These are phyloP conservation scores for Tetrapedia diversipes DNA, from an alignment of 2,888 invertebrate genomes.

Conservation along the genomic window DNA sequence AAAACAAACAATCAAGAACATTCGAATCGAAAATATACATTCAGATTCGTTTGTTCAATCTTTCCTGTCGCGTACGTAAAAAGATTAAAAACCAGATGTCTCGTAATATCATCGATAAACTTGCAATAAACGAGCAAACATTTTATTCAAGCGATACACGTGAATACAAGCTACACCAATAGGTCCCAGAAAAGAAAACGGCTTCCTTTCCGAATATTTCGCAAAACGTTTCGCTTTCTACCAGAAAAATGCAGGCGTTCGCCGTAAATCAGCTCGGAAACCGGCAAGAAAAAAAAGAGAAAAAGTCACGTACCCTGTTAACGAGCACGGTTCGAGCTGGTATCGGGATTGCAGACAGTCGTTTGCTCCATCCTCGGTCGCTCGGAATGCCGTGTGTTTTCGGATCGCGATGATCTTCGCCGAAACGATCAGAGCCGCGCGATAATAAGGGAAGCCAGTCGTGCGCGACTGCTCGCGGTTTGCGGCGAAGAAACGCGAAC, in stretches of 20 bases:
- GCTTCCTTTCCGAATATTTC: too few relatives aligned
- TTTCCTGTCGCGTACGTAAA: too few relatives aligned
- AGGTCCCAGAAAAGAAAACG: not conserved
- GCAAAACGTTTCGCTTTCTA: not conserved
- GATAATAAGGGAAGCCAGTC: constrained; percentile 41
- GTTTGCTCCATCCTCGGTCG: constrained; percentile 27
- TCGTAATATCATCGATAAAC: too few relatives aligned
- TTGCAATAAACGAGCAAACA: too few relatives aligned
- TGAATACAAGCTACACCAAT: not conserved
- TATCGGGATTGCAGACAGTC: constrained; percentile 17
- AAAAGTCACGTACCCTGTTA: not conserved
- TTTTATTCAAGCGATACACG: too few relatives aligned
- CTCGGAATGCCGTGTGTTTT: constrained; percentile 38
- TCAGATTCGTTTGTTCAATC: too few relatives aligned
- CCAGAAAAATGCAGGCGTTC: not conserved
- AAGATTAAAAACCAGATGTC: too few relatives aligned
- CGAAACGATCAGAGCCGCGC: constrained; percentile 37
- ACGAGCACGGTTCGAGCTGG: constrained; percentile 13
- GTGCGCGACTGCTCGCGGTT: constrained; percentile 27
- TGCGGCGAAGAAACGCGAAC: constrained; percentile 15
- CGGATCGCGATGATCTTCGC: constrained; percentile 44
- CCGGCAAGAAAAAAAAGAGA: not conserved
- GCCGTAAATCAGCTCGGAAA: not conserved
- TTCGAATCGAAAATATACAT: not conserved
- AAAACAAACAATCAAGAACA: not conserved